Conservation (phyloP, 2,888 invertebrate genomes). For the Drosophila koepferae region DNA sequence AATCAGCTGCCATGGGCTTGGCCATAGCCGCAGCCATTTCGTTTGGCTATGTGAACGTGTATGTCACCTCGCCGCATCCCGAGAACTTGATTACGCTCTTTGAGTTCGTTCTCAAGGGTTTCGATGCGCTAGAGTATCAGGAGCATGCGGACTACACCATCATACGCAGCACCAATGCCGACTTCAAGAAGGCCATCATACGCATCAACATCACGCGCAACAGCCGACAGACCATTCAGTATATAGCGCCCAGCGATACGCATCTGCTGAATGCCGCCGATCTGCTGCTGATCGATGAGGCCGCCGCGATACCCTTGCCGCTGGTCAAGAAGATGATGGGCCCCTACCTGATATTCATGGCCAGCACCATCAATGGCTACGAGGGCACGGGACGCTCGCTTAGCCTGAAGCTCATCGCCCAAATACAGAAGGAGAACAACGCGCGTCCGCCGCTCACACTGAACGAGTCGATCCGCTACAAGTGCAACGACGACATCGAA, state of each 20-base stretch:
- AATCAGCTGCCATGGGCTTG: conserved; percentile 98
- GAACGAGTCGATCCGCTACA: conserved; percentile 98
- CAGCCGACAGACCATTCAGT: conserved; percentile 98
- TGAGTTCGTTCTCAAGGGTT: conserved; percentile 97
- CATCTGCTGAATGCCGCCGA: conserved; percentile 96
- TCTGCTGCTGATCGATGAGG: conserved; percentile 98
- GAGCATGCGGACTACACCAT: conserved; percentile 98
- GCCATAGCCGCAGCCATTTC: conserved; percentile 94
- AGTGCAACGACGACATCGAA: conserved; percentile 94
- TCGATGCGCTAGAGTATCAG: conserved; percentile 96
- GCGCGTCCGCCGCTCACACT: conserved; percentile 88
- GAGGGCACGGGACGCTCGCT: conserved; percentile 99
- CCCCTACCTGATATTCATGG: conserved; percentile 96
- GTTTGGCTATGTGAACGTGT: conserved; percentile 93
- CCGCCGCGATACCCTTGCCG: conserved; percentile 98
- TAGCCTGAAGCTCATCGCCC: conserved; percentile 96
- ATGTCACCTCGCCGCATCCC: conserved; percentile 98
- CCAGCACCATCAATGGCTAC: conserved; percentile 99
- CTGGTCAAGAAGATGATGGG: conserved; percentile 95
- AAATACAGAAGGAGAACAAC: conserved; percentile 89
- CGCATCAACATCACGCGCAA: conserved; percentile 95
- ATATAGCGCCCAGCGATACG: conserved; percentile 97
- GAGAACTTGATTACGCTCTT: conserved; percentile 99
- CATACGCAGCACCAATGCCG: conserved; percentile 97
- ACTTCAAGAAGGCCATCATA: conserved; percentile 98